These are phyloP conservation scores for Bedellia somnulentella DNA, from an alignment of 2,888 invertebrate genomes.

Conservation along the genomic window DNA sequence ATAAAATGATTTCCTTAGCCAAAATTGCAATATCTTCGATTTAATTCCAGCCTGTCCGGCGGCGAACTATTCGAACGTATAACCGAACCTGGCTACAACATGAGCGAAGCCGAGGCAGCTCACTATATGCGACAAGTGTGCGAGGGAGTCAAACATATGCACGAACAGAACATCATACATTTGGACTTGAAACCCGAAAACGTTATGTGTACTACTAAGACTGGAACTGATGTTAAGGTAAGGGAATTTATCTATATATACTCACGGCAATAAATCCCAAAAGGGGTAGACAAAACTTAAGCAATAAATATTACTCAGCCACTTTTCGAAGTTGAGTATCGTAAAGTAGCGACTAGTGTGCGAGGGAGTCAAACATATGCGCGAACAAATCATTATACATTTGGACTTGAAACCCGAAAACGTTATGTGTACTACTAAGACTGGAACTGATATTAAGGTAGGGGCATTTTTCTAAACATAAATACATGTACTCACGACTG, in stretches of 20 bases:
- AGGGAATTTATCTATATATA: too few relatives aligned
- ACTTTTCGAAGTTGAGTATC: too few relatives aligned
- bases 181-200: slow-evolving; percentile 97
- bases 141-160: slow-evolving; percentile 97
- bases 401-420: slow-evolving; percentile 97
- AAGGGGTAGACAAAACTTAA: too few relatives aligned
- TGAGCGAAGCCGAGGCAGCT: slow-evolving; percentile 99
- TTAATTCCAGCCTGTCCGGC: slow-evolving; percentile 87
- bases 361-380: slow-evolving; percentile 97
- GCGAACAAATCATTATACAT: slow-evolving; percentile 98
- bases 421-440: slow-evolving; percentile 98
- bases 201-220: slow-evolving; percentile 98
- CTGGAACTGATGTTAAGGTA: slow-evolving; percentile 90
- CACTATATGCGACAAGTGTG: slow-evolving; percentile 99
- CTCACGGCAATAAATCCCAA: too few relatives aligned
- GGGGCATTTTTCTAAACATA: slow-evolving; percentile 2
- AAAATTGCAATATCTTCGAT: too few relatives aligned
- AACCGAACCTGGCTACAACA: slow-evolving; percentile 95
- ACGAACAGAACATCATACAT: slow-evolving; percentile 98
- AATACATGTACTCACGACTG: too few relatives aligned
- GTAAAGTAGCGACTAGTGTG: slow-evolving; percentile 87
- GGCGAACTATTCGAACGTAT: slow-evolving; percentile 99
- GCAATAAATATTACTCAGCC: too few relatives aligned
- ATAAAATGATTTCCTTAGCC: too few relatives aligned
- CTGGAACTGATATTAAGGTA: slow-evolving; percentile 90